These are phyloP conservation scores for Rallus limicola DNA, from an alignment of 2,113 vertebrate genomes.

Conservation along the genomic window DNA sequence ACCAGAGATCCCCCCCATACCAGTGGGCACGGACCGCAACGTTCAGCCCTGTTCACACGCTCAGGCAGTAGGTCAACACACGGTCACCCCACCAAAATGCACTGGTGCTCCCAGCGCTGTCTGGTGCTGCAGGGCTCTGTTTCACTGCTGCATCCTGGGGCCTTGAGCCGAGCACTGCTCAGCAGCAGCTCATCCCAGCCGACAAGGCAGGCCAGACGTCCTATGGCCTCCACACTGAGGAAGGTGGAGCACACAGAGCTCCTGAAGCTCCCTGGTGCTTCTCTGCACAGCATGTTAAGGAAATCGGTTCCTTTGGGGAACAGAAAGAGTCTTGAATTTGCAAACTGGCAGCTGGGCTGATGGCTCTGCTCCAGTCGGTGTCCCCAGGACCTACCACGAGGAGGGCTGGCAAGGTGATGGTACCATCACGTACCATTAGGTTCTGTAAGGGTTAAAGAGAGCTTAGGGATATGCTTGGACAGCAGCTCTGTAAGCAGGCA, in stretches of 20 bases:
- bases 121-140: background rate
- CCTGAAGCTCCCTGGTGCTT: background rate
- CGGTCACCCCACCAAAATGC: background rate
- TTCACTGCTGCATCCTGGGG: background rate
- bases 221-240: rapidly evolving
- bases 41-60: background rate
- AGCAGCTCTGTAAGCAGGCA: background rate
- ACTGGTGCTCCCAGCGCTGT: rapidly evolving
- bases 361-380: background rate
- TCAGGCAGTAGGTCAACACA: background rate
- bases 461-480: background rate
- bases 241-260: background rate
- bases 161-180: background rate
- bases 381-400: background rate
- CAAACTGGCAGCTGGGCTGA: background rate
- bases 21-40: background rate
- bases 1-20: background rate
- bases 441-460: background rate
- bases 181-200: background rate
- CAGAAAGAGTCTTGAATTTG: background rate
- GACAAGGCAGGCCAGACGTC: rapidly evolving
- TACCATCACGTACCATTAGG: background rate
- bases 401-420: rapidly evolving
- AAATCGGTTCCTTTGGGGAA: background rate
- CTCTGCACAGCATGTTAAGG: background rate